Evolutionary conservation across 2,113 vertebrate genomes (phyloP), one percentile per base, ranked within the genome.

Genomic region (Psittacus erithacus): DNA sequence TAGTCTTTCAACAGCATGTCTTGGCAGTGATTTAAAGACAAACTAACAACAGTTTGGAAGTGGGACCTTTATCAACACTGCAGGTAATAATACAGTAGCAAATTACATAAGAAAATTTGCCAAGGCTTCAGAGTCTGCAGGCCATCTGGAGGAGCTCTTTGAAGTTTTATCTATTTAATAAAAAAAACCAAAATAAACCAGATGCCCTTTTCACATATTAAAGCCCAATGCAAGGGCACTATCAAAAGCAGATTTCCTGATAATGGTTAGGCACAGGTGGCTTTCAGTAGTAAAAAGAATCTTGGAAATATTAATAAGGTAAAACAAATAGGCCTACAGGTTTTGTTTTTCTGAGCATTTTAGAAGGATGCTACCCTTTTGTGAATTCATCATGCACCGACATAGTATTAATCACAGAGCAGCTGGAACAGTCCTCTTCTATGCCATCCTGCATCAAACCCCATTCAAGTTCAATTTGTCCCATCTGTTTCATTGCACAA

Each of bases 1-100:
- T 77, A 64, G 22, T 49, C 67, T 96, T 95, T 93, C 62, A 84
- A 62, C 22, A 74, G 19, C 27, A 77, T n/a, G 33, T 86, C 62
- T 88, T 96, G 80, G 76, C 93, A 96, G 41, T 13, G 27, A 52
- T 86, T 94, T 93, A 96, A 92, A 95, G 75, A 68, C 73, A 78
- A 95, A 78, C 81, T 86, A 70, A 91, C 78, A 74, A 50, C 7
- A 7, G 31, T 47, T 39, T 91, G 76, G 39, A 94, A 88, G 55
- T 46, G 35, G 41, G 65, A 68, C 38, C 50, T 88, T 82, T 83
- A 86, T 86, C 75, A 93, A 38, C 22, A 79, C 64, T 77, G 62
- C 33, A 92, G 74, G 71, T 92, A 96, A 92, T 91, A 70, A 19
- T 15, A 50, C 7, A n/a, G 46, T 69, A 75, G 52, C 15, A 86